Conservation (phyloP, 2,113 vertebrate species). For the Phalacrocorax aristotelis region DNA sequence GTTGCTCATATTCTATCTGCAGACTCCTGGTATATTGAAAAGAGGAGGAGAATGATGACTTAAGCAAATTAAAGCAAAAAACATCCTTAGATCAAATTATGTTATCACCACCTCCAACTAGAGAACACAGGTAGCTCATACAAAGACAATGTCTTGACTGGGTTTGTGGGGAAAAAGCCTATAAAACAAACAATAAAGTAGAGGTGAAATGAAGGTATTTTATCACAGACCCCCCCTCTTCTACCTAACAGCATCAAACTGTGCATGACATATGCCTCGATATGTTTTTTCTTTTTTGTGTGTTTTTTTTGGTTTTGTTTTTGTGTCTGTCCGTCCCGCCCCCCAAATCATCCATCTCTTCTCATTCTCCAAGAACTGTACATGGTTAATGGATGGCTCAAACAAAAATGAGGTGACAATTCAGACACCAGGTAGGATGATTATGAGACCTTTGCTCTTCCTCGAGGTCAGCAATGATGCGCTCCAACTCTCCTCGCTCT, state of each 20-base stretch:
- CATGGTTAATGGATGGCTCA: not conserved
- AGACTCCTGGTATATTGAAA: slow-evolving; percentile 75
- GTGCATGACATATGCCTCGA: not conserved
- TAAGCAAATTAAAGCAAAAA: not conserved
- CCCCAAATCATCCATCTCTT: not conserved
- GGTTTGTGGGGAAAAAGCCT: not conserved
- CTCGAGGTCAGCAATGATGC: slow-evolving; percentile 90
- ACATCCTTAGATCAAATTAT: not conserved
- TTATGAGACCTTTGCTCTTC: slow-evolving; percentile 89
- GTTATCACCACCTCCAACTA: not conserved
- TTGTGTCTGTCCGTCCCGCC: no score
- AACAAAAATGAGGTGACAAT: not conserved
- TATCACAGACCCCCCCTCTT: not conserved
- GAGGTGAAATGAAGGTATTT: not conserved
- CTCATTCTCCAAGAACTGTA: not conserved
- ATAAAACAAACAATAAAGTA: not conserved
- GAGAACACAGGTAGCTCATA: not conserved
- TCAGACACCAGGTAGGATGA: not conserved
- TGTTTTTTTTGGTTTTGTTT: no score
- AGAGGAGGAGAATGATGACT: not conserved
- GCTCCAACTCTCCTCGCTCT: slow-evolving; percentile 90
- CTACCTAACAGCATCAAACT: not conserved
- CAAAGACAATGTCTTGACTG: not conserved
- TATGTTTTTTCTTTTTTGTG: not conserved
- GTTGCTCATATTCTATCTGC: slow-evolving; percentile 90